Conservation (phyloP, 2,888 invertebrate genomes). For the Cheilosia vulpina region DNA sequence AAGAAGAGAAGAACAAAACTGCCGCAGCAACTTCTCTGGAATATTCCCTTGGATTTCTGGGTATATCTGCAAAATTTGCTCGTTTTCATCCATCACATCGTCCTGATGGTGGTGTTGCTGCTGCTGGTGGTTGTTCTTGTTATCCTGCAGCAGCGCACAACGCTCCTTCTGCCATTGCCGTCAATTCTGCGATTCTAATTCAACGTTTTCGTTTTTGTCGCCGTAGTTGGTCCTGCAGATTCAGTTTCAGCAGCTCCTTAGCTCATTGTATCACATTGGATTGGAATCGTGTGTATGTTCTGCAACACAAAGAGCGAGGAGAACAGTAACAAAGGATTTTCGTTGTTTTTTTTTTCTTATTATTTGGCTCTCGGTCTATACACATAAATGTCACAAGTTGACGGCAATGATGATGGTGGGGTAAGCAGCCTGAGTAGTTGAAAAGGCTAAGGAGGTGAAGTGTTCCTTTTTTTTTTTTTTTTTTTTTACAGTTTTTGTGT, state of each 20-base stretch:
- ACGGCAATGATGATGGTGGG: constrained; percentile 46
- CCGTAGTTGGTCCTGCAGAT: constrained; percentile 51
- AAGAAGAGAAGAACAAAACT: constrained; percentile 21
- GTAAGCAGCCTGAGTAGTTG: constrained; percentile 47
- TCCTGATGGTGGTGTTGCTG: background rate
- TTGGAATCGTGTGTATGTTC: constrained; percentile 37
- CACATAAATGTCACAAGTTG: constrained; percentile 71
- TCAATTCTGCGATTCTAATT: constrained; percentile 64
- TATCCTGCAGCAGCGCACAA: constrained; percentile 49
- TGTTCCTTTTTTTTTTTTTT: constrained; percentile 8
- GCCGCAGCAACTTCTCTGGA: constrained; percentile 38
- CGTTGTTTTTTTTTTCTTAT: constrained; percentile 9
- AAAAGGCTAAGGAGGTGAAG: constrained; percentile 38
- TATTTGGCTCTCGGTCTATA: constrained; percentile 15
- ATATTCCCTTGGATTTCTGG: constrained; percentile 50
- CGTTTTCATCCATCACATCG: background rate
- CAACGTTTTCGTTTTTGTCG: constrained; percentile 32
- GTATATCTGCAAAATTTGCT: constrained; percentile 36
- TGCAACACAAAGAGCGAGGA: background rate
- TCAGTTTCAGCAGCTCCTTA: constrained; percentile 39
- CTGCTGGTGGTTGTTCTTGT: constrained; percentile 5
- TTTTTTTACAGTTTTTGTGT: constrained; percentile 45
- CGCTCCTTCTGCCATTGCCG: constrained; percentile 50
- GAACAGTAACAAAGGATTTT: constrained; percentile 59
- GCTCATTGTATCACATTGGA: constrained; percentile 33